Evolutionary conservation across 2,888 invertebrate genomes (phyloP), one percentile per base, ranked within the genome.

Genomic region (Tetanocera ferruginea): DNA sequence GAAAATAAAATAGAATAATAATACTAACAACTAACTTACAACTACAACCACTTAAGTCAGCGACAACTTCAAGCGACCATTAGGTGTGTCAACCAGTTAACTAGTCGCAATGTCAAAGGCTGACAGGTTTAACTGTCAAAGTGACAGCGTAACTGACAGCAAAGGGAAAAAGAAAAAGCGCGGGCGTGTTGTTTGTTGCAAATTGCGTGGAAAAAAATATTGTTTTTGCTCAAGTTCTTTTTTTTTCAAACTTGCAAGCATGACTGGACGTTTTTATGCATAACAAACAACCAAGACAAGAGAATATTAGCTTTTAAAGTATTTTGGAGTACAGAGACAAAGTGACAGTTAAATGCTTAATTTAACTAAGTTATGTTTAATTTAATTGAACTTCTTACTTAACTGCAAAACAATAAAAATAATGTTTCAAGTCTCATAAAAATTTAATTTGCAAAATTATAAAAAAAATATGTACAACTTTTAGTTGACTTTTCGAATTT

Each of bases 41-140:
- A 23, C 55, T 19, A 19, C 55, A 19, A 19, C 55, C 43, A 43
- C n/a, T 19, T 23, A 55, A 55, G 55, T 1, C 55, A 23, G 55
- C 55, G 55, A 55, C 55, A 2, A 55, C 23, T 23, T 23, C 55
- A 19, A 5, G 55, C 55, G n/a, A 23, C 49, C 66, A 66, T 66
- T 67, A 43, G 43, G 43, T 43, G 67, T 67, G n/a, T n/a, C n/a
- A 17, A 31, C 57, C 43, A 60, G 76, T 76, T 76, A 76, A 70
- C 70, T 70, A 43, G 64, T 76, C 49, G 60, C 70, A 70, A 76
- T 64, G 76, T 70, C 71, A 70, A 23, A 69, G 51, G 57, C 34
- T 76, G 76, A 31, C 76, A 71, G 62, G 25, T 52, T 17, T 49
- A 51, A 49, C 19, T 19, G n/a, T 25, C 19, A 31, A n/a, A 19